phyloP scores from a whole-genome alignment of 2,888 invertebrate genomes.

The Acholoe squamosa region DNA sequence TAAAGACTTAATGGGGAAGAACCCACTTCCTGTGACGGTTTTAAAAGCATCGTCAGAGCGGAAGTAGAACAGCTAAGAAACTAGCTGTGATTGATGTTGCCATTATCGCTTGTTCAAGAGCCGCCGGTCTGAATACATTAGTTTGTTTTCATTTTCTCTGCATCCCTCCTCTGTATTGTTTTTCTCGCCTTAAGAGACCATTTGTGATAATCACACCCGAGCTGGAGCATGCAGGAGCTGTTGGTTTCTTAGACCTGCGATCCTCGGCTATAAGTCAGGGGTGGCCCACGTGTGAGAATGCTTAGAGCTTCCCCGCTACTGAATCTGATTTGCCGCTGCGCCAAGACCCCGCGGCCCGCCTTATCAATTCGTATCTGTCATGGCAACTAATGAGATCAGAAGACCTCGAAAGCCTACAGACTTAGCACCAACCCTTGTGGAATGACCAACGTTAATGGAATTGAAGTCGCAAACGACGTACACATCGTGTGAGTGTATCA shows the following conservation, averaged over 20 bases:
- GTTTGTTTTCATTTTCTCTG: conserved; percentile 40
- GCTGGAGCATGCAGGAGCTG: neutral
- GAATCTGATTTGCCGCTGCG: neutral
- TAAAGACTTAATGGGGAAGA: conserved; percentile 51
- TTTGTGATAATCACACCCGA: conserved; percentile 16
- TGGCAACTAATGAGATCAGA: conserved; percentile 43
- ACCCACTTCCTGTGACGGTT: conserved; percentile 4
- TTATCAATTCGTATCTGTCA: conserved; percentile 47
- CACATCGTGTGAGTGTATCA: neutral
- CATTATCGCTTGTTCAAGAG: conserved; percentile 56
- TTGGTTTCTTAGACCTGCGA: neutral
- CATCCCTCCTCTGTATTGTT: conserved; percentile 19
- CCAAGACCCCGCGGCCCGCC: neutral
- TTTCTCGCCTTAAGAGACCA: conserved; percentile 17
- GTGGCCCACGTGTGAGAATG: neutral
- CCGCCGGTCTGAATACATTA: conserved; percentile 53
- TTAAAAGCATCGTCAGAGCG: conserved; percentile 50
- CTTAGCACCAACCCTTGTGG: neutral
- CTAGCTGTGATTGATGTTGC: conserved; percentile 3
- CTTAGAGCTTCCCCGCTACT: neutral
- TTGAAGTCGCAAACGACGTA: neutral
- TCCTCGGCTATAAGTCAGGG: neutral
- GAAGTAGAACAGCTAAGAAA: conserved; percentile 52
- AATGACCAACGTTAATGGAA: conserved; percentile 50
- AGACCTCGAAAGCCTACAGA: conserved; percentile 41